These are phyloP conservation scores for Brachyalestes nurse DNA, from an alignment of 2,797 vertebrate genomes.

Conservation along the genomic window DNA sequence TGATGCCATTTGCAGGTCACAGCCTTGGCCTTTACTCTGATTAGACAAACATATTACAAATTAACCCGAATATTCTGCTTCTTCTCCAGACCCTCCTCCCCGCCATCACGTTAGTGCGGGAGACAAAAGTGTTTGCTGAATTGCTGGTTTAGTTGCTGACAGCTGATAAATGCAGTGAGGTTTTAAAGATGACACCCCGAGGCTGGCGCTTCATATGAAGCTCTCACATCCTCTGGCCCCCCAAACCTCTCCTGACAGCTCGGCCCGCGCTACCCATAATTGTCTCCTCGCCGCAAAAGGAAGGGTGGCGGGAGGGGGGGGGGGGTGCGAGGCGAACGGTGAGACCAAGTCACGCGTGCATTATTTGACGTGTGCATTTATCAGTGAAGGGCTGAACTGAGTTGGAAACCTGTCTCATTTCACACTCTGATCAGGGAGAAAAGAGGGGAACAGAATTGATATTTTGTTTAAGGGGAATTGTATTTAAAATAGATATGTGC, in stretches of 20 bases:
- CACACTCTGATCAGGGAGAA: constrained; percentile 62
- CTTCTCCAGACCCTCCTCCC: constrained; percentile 48
- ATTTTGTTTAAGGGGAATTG: constrained; percentile 60
- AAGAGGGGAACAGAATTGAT: constrained; percentile 59
- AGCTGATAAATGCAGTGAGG: constrained; percentile 75
- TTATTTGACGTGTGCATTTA: constrained; percentile 72
- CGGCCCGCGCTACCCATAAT: constrained; percentile 67
- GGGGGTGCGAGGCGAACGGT: constrained; percentile 40
- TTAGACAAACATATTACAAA: constrained; percentile 59
- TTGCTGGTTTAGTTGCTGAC: constrained; percentile 79
- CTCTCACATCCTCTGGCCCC: constrained; percentile 62
- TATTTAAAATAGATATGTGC: constrained; percentile 63
- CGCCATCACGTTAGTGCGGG: constrained; percentile 60
- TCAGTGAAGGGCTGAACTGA: constrained; percentile 67
- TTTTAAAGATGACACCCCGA: constrained; percentile 77
- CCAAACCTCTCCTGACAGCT: constrained; percentile 74
- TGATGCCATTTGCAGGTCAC: constrained; percentile 25
- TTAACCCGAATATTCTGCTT: constrained; percentile 59
- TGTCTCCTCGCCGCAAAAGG: constrained; percentile 61
- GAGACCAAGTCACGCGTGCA: constrained; percentile 66
- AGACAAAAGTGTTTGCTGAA: constrained; percentile 76
- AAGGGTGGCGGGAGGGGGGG: constrained; percentile 1
- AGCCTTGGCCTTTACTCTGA: constrained; percentile 22
- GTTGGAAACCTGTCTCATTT: constrained; percentile 68
- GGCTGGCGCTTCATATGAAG: constrained; percentile 62